Evolutionary conservation across 2,888 invertebrate genomes (phyloP).

Genomic region (Melanostoma mellinum): DNA sequence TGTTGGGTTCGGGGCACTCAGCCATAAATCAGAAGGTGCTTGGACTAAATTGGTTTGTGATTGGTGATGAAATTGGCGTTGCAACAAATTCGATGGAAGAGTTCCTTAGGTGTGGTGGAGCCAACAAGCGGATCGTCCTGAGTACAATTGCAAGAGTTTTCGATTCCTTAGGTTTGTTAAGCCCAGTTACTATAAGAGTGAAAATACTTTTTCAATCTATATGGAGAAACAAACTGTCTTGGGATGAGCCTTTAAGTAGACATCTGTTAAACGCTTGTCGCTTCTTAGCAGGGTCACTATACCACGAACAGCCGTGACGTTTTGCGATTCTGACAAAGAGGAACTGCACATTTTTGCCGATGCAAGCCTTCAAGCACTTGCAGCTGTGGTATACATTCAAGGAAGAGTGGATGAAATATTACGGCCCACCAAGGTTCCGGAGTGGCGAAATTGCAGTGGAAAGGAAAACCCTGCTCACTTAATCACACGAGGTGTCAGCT

Average conservation of each 20-base stretch:
- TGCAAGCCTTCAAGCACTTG: no score
- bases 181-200: neutral
- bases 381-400: neutral
- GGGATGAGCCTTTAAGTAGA: neutral
- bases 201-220: slow-evolving; percentile 1
- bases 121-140: slow-evolving; percentile 14
- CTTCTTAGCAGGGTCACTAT: slow-evolving; percentile 1
- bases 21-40: slow-evolving; percentile 7
- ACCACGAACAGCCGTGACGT: slow-evolving; percentile 13
- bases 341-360: slow-evolving; percentile 9
- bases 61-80: slow-evolving; percentile 8
- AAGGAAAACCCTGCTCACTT: neutral
- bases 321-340: neutral
- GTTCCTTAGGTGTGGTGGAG: neutral
- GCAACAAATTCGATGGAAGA: slow-evolving; percentile 18
- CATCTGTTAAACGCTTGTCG: neutral
- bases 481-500: neutral
- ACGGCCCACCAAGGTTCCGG: neutral
- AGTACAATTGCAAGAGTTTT: slow-evolving; percentile 15
- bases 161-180: slow-evolving; percentile 1
- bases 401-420: neutral
- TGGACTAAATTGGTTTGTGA: slow-evolving; percentile 7
- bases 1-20: slow-evolving; percentile 8
- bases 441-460: neutral
- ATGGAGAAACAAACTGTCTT: neutral